Evolutionary conservation across 2,113 vertebrate genomes (phyloP).

Genomic region (Eidolon helvum): DNA sequence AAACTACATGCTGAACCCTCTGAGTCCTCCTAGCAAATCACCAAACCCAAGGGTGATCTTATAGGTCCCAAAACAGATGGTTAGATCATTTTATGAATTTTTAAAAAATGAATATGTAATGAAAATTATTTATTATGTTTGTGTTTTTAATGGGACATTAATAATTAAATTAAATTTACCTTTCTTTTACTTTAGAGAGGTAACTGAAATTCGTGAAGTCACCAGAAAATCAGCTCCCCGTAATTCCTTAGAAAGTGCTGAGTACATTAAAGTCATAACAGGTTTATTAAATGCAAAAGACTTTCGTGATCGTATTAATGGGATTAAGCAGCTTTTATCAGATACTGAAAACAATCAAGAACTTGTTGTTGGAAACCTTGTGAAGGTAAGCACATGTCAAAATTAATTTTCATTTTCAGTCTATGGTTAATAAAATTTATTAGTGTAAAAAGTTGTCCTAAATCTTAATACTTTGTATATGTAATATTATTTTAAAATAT

Average conservation of each 20-base stretch:
- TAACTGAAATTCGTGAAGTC: slow-evolving; percentile 76
- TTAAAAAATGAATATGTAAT: slow-evolving; percentile 6
- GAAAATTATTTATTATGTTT: not conserved
- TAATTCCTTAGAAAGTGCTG: slow-evolving; percentile 88
- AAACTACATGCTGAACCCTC: not conserved
- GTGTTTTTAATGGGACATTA: slow-evolving; percentile 20
- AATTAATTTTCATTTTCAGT: slow-evolving; percentile 23
- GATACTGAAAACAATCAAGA: slow-evolving; percentile 89
- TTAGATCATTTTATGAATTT: not conserved
- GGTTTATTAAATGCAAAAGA: slow-evolving; percentile 88
- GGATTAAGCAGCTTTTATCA: slow-evolving; percentile 88
- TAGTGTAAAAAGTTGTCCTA: not conserved
- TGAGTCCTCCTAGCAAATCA: not conserved
- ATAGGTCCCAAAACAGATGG: not conserved
- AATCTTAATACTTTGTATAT: not conserved
- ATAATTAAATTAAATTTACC: not conserved
- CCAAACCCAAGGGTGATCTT: not conserved
- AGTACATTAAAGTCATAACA: slow-evolving; percentile 87
- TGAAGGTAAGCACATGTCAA: slow-evolving; percentile 84
- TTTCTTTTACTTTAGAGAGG: slow-evolving; percentile 81
- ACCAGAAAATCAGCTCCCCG: slow-evolving; percentile 82
- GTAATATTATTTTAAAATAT: slow-evolving; percentile 28
- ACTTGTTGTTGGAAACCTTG: slow-evolving; percentile 88
- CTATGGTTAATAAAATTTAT: not conserved
- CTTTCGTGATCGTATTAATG: slow-evolving; percentile 91